A percentile compares a stretch with the other conserved stretches of the same genome.
Evolutionary conservation across 1,140 invertebrate genomes (phyloP).

Genomic region (Mycetomoellerius zeteki): DNA sequence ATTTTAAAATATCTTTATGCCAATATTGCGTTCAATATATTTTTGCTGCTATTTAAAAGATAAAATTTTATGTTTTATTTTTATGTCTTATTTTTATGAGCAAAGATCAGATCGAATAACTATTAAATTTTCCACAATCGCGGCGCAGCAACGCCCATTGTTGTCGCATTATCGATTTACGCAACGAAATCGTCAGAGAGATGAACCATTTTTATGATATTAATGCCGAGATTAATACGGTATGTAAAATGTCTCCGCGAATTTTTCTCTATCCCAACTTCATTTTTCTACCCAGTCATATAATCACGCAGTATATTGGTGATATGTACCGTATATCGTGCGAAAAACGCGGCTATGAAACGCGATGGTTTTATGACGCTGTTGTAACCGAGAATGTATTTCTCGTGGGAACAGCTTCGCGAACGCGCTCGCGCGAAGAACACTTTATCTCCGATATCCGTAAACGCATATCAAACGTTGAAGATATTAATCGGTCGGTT

Average conservation of each 20-base stretch:
- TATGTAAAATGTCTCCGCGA: conserved; percentile 21
- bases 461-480: conserved; percentile 30
- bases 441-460: conserved; percentile 32
- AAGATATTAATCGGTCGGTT: conserved; percentile 35
- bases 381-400: conserved; percentile 33
- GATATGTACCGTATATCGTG: conserved; percentile 11
- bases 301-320: conserved; percentile 35
- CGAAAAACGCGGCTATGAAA: conserved; percentile 45
- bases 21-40: neutral
- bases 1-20: neutral
- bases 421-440: neutral
- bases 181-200: neutral
- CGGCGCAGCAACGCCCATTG: neutral
- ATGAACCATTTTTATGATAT: conserved; percentile 13
- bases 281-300: conserved; percentile 37
- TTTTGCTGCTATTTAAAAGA: neutral
- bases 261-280: conserved; percentile 1
- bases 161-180: conserved; percentile 27
- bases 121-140: conserved; percentile 9
- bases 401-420: conserved; percentile 37
- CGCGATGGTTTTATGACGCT: conserved; percentile 50
- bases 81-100: neutral
- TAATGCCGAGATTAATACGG: conserved; percentile 5
- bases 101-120: neutral
- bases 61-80: neutral